These are phyloP conservation scores for Verasper variegatus DNA, from an alignment of 2,113 vertebrate species.

Conservation along the genomic window DNA sequence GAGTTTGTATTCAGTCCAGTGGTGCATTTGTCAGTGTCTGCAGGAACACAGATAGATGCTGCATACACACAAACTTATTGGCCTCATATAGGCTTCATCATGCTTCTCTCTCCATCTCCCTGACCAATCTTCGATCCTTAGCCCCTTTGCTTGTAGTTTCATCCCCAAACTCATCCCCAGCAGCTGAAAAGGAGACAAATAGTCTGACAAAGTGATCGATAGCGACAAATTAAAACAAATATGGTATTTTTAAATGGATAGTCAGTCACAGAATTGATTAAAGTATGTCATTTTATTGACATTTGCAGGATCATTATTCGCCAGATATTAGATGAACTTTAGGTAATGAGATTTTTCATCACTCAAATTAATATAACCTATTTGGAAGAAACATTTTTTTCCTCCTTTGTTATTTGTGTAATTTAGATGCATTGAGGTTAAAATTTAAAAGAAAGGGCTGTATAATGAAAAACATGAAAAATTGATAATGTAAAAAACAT, in stretches of 20 bases:
- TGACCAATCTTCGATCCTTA: conserved; percentile 44
- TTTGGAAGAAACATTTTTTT: not conserved
- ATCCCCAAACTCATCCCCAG: conserved; percentile 19
- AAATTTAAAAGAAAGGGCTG: not conserved
- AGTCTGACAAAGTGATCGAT: conserved; percentile 59
- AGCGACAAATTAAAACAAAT: conserved; percentile 64
- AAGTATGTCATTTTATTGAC: conserved; percentile 47
- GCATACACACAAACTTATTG: conserved; percentile 50
- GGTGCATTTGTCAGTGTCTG: conserved; percentile 46
- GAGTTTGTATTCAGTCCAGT: conserved; percentile 19
- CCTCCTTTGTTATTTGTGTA: conserved; percentile 8
- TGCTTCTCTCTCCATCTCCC: conserved; percentile 48
- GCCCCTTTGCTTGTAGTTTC: not conserved
- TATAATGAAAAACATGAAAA: not conserved
- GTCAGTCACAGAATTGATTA: conserved; percentile 29
- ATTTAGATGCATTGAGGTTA: not conserved
- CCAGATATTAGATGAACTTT: conserved; percentile 48
- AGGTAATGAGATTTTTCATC: conserved; percentile 47
- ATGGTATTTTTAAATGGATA: conserved; percentile 43
- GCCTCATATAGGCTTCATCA: conserved; percentile 7
- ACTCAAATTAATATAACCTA: conserved; percentile 34
- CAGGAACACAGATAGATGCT: conserved; percentile 51
- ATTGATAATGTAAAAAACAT: not conserved
- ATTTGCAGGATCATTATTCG: conserved; percentile 54
- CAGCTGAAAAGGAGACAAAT: conserved; percentile 42